Base-by-base conservation (phyloP, 2,113 vertebrate genomes). In the Atherinomorus stipes region DNA sequence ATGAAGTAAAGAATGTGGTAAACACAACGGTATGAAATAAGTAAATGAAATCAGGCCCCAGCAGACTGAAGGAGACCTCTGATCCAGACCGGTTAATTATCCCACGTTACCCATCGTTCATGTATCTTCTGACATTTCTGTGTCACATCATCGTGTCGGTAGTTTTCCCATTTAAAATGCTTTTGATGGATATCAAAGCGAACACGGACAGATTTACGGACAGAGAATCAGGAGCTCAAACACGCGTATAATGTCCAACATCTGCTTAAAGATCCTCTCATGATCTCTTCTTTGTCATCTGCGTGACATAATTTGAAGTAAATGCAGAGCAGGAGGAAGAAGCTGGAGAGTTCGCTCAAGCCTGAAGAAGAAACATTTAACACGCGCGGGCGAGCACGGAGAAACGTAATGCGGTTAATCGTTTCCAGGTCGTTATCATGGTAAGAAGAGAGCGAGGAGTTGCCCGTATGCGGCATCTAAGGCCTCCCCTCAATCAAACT, bases 301-400 rank as follows among this genome's bases (percentile, higher is more conserved):
- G 19, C 10, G 15, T 69, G 77, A 83, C n/a, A 25, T 80, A 53
- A 74, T 79, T 21, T 25, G 49, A 84, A 70, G 9, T 45, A 70
- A 86, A 62, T 11, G 53, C 38, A 26, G 40, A 1, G 18, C 62
- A 1, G 37, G 21, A 54, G 9, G 47, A 52, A 19, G 60, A 65
- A 12, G 54, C 26, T 19, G 64, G 22, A 61, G 16, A 31, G 10
- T 37, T 45, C 42, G n/a, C 21, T 74, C 25, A 53, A 45, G 67
- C 59, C 45, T 15, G 53, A 63, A 44, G 62, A 71, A 71, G 50
- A 34, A 61, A 44, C 34, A 49, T 64, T 50, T 52, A 66, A 77
- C 21, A 49, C 19, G 52, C 18, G 13, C 5, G 71, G 75, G 63
- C 21, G 66, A 76, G 65, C 60, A 57, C 22, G 19, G 67, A 64